A percentile compares a stretch with the other conserved stretches of the same genome.
These are phyloP conservation scores for Mormyrus iriodes DNA, from an alignment of 2,113 vertebrate genomes.

Conservation along the genomic window DNA sequence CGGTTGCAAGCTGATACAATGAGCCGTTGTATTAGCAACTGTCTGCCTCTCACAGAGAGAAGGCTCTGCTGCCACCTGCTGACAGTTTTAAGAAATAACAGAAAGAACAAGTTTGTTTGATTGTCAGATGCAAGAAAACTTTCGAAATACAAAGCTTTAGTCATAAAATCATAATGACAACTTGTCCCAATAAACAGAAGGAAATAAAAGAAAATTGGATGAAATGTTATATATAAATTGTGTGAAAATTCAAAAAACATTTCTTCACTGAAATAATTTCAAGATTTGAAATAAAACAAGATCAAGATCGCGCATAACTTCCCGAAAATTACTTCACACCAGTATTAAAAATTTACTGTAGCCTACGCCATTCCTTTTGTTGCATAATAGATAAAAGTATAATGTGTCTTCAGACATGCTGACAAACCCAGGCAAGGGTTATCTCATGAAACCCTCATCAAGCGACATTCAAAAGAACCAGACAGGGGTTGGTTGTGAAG, in stretches of 20 bases:
- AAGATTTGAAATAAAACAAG: background rate
- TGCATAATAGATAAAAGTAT: slow-evolving; percentile 10
- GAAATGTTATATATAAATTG: background rate
- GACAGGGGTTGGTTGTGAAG: background rate
- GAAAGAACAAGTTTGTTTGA: background rate
- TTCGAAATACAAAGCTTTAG: background rate
- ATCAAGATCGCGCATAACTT: background rate
- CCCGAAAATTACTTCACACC: background rate
- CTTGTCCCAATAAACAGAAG: background rate
- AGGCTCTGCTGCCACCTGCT: slow-evolving; percentile 53
- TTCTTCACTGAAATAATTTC: background rate
- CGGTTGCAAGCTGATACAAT: slow-evolving; percentile 44
- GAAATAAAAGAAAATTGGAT: background rate
- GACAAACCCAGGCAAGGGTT: background rate
- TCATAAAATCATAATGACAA: background rate
- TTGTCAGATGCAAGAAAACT: background rate
- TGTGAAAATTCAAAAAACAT: background rate
- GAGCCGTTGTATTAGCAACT: slow-evolving; percentile 34
- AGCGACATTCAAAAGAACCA: background rate
- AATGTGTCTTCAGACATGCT: background rate
- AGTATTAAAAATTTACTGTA: background rate
- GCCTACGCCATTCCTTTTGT: slow-evolving; percentile 2
- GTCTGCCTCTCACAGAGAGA: slow-evolving; percentile 22
- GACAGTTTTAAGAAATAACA: slow-evolving; percentile 26
- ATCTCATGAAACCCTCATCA: background rate